phyloP scores from a whole-genome alignment of 2,888 invertebrate genomes.

The Notocelia uddmanniana region DNA sequence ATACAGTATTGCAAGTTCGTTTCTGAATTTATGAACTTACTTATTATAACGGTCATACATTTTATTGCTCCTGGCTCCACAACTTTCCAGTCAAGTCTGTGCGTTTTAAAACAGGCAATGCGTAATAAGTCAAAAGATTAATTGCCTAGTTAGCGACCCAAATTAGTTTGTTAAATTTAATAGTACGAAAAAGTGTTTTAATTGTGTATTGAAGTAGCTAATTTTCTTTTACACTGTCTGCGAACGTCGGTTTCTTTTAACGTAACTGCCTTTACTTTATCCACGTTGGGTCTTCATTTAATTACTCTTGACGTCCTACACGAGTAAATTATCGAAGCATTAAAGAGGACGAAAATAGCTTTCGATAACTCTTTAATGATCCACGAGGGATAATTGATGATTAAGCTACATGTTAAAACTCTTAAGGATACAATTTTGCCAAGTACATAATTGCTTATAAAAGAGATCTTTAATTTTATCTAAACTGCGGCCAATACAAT shows the following conservation, averaged over 20 bases:
- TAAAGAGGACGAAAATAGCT: conserved; percentile 27
- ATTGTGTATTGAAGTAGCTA: neutral
- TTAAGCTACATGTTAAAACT: neutral
- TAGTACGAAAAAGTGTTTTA: neutral
- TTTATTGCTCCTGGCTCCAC: conserved; percentile 12
- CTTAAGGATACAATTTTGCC: neutral
- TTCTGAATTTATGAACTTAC: neutral
- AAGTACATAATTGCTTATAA: neutral
- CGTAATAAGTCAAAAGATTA: neutral
- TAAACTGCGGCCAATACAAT: conserved; percentile 8
- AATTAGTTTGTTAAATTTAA: neutral
- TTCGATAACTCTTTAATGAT: neutral
- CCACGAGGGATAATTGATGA: neutral
- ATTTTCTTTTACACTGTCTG: conserved; percentile 8
- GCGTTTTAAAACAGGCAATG: conserved; percentile 3
- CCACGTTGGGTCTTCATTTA: conserved; percentile 24
- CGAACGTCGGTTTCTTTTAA: neutral
- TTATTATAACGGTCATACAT: conserved; percentile 12
- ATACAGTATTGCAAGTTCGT: neutral
- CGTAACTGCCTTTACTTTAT: conserved; percentile 6
- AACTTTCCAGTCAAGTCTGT: neutral
- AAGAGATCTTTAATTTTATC: conserved; percentile 20
- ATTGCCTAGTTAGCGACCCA: conserved; percentile 3
- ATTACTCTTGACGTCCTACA: conserved; percentile 7
- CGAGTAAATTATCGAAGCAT: conserved; percentile 23